Evolutionary conservation across 2,888 invertebrate species (phyloP).

Genomic region (Sturmia bella): DNA sequence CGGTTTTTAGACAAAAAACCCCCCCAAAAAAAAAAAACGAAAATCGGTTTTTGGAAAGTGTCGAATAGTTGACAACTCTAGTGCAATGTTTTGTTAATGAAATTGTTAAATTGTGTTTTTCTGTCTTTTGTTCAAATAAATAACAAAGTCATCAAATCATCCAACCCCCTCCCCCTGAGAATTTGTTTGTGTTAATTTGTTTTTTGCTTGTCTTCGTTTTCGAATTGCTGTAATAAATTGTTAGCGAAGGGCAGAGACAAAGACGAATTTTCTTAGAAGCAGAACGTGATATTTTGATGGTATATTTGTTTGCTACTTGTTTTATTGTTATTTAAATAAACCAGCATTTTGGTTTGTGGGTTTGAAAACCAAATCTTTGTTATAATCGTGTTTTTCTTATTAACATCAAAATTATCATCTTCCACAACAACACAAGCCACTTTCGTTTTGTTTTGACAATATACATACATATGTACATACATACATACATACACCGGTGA

Average conservation of each 20-base stretch:
- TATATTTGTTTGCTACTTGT: constrained; percentile 1
- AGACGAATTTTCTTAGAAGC: constrained; percentile 14
- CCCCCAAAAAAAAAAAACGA: too few relatives aligned
- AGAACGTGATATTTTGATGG: constrained; percentile 50
- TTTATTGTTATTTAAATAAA: constrained; percentile 16
- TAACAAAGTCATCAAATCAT: constrained; percentile 14
- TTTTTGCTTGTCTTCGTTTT: background rate
- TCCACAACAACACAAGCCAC: constrained; percentile 18
- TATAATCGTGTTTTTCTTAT: background rate
- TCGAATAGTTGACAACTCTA: too few relatives aligned
- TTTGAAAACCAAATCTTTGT: constrained; percentile 1
- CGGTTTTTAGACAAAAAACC: too few relatives aligned
- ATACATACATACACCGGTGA: background rate
- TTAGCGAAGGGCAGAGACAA: background rate
- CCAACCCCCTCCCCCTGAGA: constrained; percentile 13
- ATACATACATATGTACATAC: background rate
- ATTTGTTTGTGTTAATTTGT: constrained; percentile 15
- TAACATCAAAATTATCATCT: constrained; percentile 20
- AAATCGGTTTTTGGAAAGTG: too few relatives aligned
- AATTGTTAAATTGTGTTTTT: background rate
- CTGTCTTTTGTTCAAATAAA: background rate
- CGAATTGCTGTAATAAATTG: constrained; percentile 21
- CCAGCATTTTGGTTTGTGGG: constrained; percentile 1
- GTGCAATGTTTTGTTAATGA: too few relatives aligned
- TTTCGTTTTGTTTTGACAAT: constrained; percentile 25